Evolutionary conservation across 92 coral and sea anemone species (phyloP).

Genomic region (Zoanthus sociatus): DNA sequence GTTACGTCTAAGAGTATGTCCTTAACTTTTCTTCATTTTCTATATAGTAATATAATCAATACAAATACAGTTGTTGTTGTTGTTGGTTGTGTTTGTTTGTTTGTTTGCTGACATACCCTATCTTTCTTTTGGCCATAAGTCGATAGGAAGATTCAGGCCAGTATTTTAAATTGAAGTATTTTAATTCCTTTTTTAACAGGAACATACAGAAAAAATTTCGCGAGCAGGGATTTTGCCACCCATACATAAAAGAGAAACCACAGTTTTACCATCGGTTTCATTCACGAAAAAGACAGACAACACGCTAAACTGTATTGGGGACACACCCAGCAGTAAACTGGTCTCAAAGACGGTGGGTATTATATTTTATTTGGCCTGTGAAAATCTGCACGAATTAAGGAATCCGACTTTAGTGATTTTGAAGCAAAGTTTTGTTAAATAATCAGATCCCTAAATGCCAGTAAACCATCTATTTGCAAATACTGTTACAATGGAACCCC

Average conservation of each 20-base stretch:
- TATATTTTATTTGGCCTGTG: background rate
- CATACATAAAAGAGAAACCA: conserved; percentile 21
- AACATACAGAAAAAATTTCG: conserved; percentile 23
- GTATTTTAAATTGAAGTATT: too few species aligned
- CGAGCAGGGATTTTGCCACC: conserved; percentile 67
- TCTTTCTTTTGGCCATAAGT: too few species aligned
- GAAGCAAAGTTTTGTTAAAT: background rate
- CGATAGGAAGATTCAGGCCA: too few species aligned
- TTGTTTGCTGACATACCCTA: too few species aligned
- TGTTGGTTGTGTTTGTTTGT: background rate
- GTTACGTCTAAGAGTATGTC: too few species aligned
- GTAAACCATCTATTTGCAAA: too few species aligned
- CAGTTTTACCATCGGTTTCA: conserved; percentile 1
- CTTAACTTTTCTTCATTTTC: too few species aligned
- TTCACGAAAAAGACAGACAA: conserved; percentile 12
- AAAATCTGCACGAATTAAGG: background rate
- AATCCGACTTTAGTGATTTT: background rate
- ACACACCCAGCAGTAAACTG: conserved; percentile 45
- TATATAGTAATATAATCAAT: too few species aligned
- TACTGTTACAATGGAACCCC: too few species aligned
- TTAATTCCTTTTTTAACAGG: conserved; percentile 11
- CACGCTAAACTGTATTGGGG: conserved; percentile 3
- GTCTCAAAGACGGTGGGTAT: conserved; percentile 55
- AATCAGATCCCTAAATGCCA: too few species aligned
- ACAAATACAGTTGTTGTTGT: background rate